Conservation (phyloP, 2,888 invertebrate genomes). For the Pseudanteris insignis region DNA sequence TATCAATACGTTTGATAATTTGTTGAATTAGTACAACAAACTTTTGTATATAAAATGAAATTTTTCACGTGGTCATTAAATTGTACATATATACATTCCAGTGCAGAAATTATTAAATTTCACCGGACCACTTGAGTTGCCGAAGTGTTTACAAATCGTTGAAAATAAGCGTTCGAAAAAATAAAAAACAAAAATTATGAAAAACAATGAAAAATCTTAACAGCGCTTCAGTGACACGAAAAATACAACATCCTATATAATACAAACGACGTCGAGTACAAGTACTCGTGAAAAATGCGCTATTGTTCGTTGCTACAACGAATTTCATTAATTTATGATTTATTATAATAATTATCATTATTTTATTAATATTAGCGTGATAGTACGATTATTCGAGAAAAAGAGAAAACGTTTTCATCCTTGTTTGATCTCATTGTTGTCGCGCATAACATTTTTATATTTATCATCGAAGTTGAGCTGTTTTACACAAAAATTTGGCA, state of each 20-base stretch:
- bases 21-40: too few relatives aligned
- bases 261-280: constrained; percentile 16
- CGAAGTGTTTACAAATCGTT: too few relatives aligned
- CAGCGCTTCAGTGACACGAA: too few relatives aligned
- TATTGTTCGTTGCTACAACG: constrained; percentile 44
- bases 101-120: too few relatives aligned
- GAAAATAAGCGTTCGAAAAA: too few relatives aligned
- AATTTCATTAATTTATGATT: constrained; percentile 39
- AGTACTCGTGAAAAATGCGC: constrained; percentile 35
- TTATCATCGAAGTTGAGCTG: constrained; percentile 53
- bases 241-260: constrained; percentile 15
- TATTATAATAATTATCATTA: constrained; percentile 43
- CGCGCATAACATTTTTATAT: constrained; percentile 1
- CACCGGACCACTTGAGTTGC: too few relatives aligned
- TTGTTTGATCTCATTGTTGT: constrained; percentile 7
- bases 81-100: too few relatives aligned
- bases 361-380: constrained; percentile 50
- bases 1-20: too few relatives aligned
- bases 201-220: neutral
- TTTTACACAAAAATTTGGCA: constrained; percentile 57
- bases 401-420: constrained; percentile 47
- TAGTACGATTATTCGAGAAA: constrained; percentile 57
- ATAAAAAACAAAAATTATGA: neutral
- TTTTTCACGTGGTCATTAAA: too few relatives aligned
- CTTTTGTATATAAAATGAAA: too few relatives aligned